Evolutionary conservation across 2,888 invertebrate genomes (phyloP), one percentile per base, ranked within the genome.

Genomic region (Hydriomena furcata): DNA sequence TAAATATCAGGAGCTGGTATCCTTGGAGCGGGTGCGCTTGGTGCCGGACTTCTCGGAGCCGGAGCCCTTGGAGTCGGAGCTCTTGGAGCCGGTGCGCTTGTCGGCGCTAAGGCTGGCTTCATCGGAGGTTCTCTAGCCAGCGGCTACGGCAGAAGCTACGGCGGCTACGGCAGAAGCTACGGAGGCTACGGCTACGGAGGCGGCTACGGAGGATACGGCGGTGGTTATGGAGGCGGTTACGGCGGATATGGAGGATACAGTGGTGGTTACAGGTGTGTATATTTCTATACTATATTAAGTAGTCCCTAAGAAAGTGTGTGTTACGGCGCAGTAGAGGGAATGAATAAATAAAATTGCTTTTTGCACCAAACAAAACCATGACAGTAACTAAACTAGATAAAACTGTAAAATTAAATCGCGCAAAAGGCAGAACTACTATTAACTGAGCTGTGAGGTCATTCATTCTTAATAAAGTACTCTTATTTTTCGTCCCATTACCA

Each of bases 91-190:
- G 80, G 79, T 0, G 67, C 70, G 0, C 52, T 83, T 0, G 34
- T 84, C 7, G 84, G 84, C 1, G 82, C 77, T 55, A 79, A 79
- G 46, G 80, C 79, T 21, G 88, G 88, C 2, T 63, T 86, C 8
- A 36, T 89, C 8, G 88, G 88, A 0, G 88, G 88, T 0, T 85
- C 82, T 1, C 23, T 87, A 5, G 84, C 76, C 1, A 69, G 79
- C n/a, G 45, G 65, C 55, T 79, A 11, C 50, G 57, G 24, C 55
- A 52, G 41, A 69, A 73, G 46, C 65, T 50, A 50, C 44, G 50
- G 73, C 36, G 54, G 63, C 10, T 68, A 68, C 50, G 47, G 57
- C 8, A 59, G 62, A 32, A 47, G 60, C 11, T 57, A 71, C 54
- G 66, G 71, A 2, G 61, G 68, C 2, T 66, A 70, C 54, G 61